Evolutionary conservation across 2,888 invertebrate species (phyloP).

Genomic region (Mesochorus sp.): DNA sequence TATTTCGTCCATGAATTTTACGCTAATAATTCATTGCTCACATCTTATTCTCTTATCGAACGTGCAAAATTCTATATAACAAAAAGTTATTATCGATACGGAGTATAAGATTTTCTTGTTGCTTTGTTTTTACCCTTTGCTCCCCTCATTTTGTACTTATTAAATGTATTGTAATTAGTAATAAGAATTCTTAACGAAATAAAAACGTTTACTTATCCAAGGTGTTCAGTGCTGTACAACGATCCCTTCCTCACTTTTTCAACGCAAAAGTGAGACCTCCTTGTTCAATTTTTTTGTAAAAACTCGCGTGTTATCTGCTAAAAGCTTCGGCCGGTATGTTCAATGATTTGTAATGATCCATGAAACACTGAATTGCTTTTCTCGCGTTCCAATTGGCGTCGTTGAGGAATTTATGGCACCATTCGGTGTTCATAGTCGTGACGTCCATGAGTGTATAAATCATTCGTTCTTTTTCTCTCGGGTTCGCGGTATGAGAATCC

Average conservation of each 20-base stretch:
- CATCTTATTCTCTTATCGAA: not conserved
- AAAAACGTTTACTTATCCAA: constrained; percentile 26
- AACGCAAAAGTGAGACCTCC: too few species aligned
- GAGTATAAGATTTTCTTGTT: constrained; percentile 2
- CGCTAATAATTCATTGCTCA: not conserved
- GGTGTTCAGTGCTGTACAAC: too few species aligned
- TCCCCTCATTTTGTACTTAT: constrained; percentile 23
- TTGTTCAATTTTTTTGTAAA: not conserved
- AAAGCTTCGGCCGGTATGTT: constrained; percentile 66
- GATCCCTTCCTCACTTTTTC: too few species aligned
- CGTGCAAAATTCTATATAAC: constrained; percentile 2
- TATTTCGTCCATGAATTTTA: not conserved
- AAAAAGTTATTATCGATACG: constrained; percentile 3
- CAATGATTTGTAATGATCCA: constrained; percentile 66
- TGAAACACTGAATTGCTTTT: constrained; percentile 69
- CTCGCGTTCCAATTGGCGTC: constrained; percentile 69
- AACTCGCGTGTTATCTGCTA: constrained; percentile 18
- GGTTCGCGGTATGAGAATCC: constrained; percentile 2
- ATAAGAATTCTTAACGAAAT: not conserved
- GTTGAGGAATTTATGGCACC: constrained; percentile 68
- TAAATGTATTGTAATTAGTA: constrained; percentile 30
- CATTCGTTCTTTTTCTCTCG: constrained; percentile 66
- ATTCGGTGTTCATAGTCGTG: constrained; percentile 69
- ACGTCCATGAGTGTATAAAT: constrained; percentile 64
- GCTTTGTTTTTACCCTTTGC: constrained; percentile 10